Conservation (phyloP, 2,113 vertebrate species). For the Austrofundulus limnaeus region DNA sequence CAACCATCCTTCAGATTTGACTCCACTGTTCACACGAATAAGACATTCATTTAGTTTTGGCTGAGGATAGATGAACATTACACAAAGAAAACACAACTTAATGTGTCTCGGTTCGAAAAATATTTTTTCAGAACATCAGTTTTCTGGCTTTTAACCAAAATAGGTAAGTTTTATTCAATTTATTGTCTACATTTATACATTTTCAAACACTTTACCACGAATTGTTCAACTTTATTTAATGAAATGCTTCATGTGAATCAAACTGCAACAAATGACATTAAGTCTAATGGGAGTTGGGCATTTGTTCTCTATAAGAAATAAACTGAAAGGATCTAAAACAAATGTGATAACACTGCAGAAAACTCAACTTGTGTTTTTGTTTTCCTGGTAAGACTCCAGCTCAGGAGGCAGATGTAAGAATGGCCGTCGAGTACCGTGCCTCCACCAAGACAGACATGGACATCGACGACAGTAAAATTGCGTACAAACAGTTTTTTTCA, state of each 20-base stretch:
- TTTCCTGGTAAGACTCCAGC: background rate
- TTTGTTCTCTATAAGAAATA: no score
- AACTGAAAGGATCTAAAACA: no score
- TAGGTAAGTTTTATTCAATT: background rate
- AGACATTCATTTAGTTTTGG: background rate
- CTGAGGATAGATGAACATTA: background rate
- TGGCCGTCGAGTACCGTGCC: conserved; percentile 41
- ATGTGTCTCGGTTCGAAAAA: background rate
- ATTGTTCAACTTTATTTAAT: no score
- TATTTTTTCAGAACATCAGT: background rate
- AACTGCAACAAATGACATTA: no score
- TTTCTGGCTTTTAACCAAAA: background rate
- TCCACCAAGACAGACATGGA: conserved; percentile 37
- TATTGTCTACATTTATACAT: background rate
- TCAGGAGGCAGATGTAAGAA: conserved; percentile 19
- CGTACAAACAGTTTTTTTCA: conserved; percentile 19
- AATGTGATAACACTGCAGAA: background rate
- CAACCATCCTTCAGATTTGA: background rate
- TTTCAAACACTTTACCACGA: background rate
- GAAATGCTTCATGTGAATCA: no score
- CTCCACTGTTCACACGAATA: background rate
- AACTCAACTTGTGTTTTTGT: background rate
- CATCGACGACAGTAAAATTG: conserved; percentile 25
- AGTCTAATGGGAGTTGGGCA: no score
- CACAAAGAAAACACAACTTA: background rate